These are phyloP conservation scores for Holothuria scabra DNA, from an alignment of 53 echinoderm and acorn worm genomes.

Conservation along the genomic window DNA sequence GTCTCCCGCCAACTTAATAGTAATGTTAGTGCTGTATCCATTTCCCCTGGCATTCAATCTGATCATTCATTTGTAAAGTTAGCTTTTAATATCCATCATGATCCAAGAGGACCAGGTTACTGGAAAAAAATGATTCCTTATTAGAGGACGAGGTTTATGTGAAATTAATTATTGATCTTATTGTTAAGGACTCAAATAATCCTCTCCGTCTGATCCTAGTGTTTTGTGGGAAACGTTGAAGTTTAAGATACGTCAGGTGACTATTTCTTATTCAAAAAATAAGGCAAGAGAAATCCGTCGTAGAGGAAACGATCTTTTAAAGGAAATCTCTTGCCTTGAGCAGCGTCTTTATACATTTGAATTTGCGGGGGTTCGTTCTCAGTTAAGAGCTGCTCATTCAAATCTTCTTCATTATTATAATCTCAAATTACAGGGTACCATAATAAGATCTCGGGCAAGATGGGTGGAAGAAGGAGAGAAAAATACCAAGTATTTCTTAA, in stretches of 20 bases:
- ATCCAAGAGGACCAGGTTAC: not conserved
- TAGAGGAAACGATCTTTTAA: too few species aligned
- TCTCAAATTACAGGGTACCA: constrained; percentile 13
- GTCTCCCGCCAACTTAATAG: not conserved
- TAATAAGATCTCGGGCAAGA: not conserved
- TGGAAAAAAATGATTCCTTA: constrained; percentile 27
- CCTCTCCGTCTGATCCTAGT: too few species aligned
- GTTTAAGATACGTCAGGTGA: not conserved
- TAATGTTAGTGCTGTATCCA: not conserved
- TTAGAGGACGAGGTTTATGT: not conserved
- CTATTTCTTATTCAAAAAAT: constrained; percentile 1
- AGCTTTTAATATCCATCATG: not conserved
- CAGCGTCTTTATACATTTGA: not conserved
- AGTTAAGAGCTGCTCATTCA: not conserved
- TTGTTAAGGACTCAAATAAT: too few species aligned
- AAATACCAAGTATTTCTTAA: constrained; percentile 8
- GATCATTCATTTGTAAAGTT: constrained; percentile 16
- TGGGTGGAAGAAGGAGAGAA: constrained; percentile 23
- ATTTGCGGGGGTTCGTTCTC: not conserved
- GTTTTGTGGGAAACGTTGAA: too few species aligned
- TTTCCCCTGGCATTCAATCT: not conserved
- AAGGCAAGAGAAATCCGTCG: not conserved
- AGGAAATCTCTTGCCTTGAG: too few species aligned
- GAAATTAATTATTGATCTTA: too few species aligned
- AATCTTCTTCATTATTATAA: not conserved